Evolutionary conservation across 1,140 invertebrate genomes (phyloP), one percentile per base, ranked within the genome.

Genomic region (Melipona quadrifasciata): DNA sequence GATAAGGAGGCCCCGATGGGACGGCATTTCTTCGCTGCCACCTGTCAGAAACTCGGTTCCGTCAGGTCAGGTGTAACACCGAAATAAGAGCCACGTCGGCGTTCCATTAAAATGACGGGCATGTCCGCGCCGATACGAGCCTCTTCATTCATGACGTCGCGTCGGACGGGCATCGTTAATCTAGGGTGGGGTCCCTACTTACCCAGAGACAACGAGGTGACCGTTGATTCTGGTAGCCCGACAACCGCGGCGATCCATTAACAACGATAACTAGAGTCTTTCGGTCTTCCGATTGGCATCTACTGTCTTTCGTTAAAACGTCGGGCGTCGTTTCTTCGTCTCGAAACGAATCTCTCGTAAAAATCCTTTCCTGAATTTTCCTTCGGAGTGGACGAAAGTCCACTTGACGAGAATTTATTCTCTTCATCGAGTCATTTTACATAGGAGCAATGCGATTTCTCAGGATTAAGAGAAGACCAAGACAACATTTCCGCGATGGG

Each of bases 101-200:
- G 86, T 57, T 67, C 89, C 89, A 90, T 89, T 89, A 89, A 90
- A 83, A 85, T 82, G 88, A 89, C 78, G 78, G 70, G 76, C 86
- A 80, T 86, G 84, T 86, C 80, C 47, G 70, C 31, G 84, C 27
- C 80, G 84, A 89, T 58, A 80, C 61, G 67, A 81, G 84, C n/a
- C 74, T 58, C 85, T 19, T 55, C 78, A 72, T 83, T 77, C 85
- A 80, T 31, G 58, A 58, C 31, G 73, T 17, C 57, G 34, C 31
- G 73, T 17, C 57, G 34, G 75, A 51, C 31, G 34, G 65, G 21
- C 80, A 27, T 86, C 86, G 86, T 90, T 87, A 87, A 89, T 90
- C 86, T 89, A 80, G 58, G 80, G 82, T 80, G 82, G n/a, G 82
- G 85, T 82, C 78, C 64, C 24, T 70, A 17, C 19, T 72, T 80